phyloP scores from a whole-genome alignment of 2,888 invertebrate species.

The Xestobium rufovillosum region DNA sequence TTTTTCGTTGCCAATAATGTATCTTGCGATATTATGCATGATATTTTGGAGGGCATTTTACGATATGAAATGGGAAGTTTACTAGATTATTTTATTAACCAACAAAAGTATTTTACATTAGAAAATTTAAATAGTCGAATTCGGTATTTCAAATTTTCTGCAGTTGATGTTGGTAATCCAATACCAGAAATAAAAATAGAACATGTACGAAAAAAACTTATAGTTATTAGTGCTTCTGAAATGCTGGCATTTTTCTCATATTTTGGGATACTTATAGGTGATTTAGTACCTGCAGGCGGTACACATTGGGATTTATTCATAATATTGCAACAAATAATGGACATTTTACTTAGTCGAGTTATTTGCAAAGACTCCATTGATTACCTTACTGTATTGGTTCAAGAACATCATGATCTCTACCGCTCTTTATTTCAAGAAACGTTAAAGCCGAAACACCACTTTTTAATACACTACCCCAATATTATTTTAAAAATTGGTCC shows the following conservation, averaged over 20 bases:
- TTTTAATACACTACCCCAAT: conserved; percentile 21
- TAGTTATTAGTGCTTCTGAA: conserved; percentile 15
- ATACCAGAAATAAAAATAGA: conserved; percentile 12
- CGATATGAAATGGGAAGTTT: conserved; percentile 8
- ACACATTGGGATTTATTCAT: conserved; percentile 15
- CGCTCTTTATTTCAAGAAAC: conserved; percentile 13
- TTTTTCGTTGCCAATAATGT: neutral
- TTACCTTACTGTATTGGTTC: conserved; percentile 16
- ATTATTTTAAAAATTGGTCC: conserved; percentile 21
- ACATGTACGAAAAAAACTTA: conserved; percentile 12
- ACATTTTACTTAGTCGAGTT: conserved; percentile 12
- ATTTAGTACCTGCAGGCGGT: conserved; percentile 11
- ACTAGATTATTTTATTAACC: conserved; percentile 9
- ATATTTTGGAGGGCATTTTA: conserved; percentile 13
- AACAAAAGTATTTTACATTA: conserved; percentile 7
- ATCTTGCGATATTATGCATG: conserved; percentile 11
- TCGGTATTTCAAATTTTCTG: neutral
- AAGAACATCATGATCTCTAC: conserved; percentile 20
- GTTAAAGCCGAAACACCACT: conserved; percentile 23
- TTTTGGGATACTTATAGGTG: conserved; percentile 17
- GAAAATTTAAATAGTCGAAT: neutral
- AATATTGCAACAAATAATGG: conserved; percentile 14
- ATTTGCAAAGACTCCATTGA: conserved; percentile 9
- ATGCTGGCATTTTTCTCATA: conserved; percentile 15
- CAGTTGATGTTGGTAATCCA: conserved; percentile 13